These are phyloP conservation scores for Rhagium mordax DNA, from an alignment of 2,888 invertebrate species.

Conservation along the genomic window DNA sequence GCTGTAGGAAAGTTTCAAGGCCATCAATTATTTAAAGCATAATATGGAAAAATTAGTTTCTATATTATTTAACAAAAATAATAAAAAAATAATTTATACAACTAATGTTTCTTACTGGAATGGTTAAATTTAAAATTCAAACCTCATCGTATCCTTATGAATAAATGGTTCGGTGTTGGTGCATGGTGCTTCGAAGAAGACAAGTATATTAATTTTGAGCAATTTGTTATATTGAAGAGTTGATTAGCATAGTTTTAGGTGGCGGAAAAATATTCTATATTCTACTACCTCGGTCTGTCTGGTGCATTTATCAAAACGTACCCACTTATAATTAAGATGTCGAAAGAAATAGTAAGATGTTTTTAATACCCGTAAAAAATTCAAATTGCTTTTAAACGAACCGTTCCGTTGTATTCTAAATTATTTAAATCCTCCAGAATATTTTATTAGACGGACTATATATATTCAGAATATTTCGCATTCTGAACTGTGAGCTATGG, in stretches of 20 bases:
- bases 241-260: constrained; percentile 60
- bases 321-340: constrained; percentile 61
- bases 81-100: neutral
- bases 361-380: constrained; percentile 46
- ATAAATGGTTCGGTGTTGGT: constrained; percentile 43
- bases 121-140: constrained; percentile 16
- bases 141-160: constrained; percentile 23
- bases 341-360: constrained; percentile 43
- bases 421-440: constrained; percentile 39
- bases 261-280: constrained; percentile 51
- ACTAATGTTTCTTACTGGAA: neutral
- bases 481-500: constrained; percentile 23
- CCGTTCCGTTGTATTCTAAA: constrained; percentile 43
- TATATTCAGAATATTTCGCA: constrained; percentile 23
- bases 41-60: no score
- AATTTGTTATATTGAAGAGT: constrained; percentile 57
- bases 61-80: neutral
- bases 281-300: constrained; percentile 48
- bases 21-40: no score
- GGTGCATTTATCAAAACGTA: constrained; percentile 57
- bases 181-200: constrained; percentile 41
- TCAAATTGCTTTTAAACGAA: constrained; percentile 16
- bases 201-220: constrained; percentile 56
- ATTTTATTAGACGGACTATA: constrained; percentile 34
- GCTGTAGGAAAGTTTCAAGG: no score